Percentiles rank a stretch among this genome's conserved stretches.
Conservation (phyloP, 2,113 vertebrate genomes). For the Turnix velox region DNA sequence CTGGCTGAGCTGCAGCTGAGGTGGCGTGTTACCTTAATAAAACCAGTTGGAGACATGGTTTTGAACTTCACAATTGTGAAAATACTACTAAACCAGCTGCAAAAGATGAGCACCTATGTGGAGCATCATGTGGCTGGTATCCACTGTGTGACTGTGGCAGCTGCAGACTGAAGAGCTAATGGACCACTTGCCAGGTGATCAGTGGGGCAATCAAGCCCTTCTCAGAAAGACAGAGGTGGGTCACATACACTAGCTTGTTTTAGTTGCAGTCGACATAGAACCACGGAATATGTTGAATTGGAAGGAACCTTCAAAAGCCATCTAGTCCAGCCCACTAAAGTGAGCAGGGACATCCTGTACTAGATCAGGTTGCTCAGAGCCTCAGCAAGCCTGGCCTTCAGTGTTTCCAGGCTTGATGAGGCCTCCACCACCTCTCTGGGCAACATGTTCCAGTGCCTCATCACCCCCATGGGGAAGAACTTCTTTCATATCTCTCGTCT, state of each 20-base stretch:
- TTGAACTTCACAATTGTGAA: neutral
- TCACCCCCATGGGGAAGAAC: too few species aligned
- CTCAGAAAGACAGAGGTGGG: neutral
- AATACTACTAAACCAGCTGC: neutral
- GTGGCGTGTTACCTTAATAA: neutral
- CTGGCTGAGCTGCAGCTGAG: neutral
- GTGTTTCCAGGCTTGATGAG: too few species aligned
- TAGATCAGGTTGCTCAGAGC: too few species aligned
- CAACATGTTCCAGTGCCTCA: too few species aligned
- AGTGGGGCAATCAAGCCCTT: neutral
- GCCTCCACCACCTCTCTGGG: too few species aligned
- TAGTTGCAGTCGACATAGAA: neutral
- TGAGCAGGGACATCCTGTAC: too few species aligned
- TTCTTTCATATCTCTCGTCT: too few species aligned
- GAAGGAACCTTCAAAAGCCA: too few species aligned
- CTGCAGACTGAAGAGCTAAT: neutral
- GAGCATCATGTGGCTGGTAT: neutral
- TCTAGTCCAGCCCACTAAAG: too few species aligned
- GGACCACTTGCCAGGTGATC: fast-evolving
- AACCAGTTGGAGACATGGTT: neutral
- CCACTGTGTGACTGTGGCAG: neutral
- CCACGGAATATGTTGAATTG: too few species aligned
- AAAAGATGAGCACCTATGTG: neutral
- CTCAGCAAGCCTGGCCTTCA: too few species aligned
- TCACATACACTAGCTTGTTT: neutral